Evolutionary conservation across 2,888 invertebrate genomes (phyloP).

Genomic region (Rhamphomyia laevipes): DNA sequence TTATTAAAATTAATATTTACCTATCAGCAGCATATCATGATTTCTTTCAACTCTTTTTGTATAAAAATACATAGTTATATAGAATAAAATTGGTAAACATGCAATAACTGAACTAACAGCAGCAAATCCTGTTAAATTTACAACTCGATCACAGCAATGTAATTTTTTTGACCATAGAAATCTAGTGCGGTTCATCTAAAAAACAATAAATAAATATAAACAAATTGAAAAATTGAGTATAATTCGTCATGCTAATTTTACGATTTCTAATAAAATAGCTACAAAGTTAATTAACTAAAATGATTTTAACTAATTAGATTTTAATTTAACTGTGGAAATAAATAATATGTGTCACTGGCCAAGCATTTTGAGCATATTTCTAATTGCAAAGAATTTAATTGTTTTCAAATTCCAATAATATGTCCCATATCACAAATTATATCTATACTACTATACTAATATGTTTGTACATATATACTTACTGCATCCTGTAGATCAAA

Average conservation of each 20-base stretch:
- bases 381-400: no score
- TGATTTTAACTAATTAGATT: no score
- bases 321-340: no score
- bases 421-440: no score
- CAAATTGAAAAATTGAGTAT: background rate
- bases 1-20: background rate
- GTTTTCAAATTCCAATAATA: no score
- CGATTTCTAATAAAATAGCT: no score
- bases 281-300: no score
- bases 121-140: conserved; percentile 7
- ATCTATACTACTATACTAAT: no score
- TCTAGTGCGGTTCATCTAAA: conserved; percentile 14
- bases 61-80: conserved; percentile 3
- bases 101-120: background rate
- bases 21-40: background rate
- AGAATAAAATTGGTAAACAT: conserved; percentile 8
- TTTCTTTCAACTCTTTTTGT: conserved; percentile 7
- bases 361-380: no score
- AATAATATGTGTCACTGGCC: no score
- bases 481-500: conserved; percentile 27
- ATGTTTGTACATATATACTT: no score
- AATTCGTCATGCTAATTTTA: no score
- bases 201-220: background rate
- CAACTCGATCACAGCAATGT: conserved; percentile 8
- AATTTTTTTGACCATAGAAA: conserved; percentile 11